Evolutionary conservation across 2,888 invertebrate species (phyloP).

Genomic region (Cheiracanthium punctorium): DNA sequence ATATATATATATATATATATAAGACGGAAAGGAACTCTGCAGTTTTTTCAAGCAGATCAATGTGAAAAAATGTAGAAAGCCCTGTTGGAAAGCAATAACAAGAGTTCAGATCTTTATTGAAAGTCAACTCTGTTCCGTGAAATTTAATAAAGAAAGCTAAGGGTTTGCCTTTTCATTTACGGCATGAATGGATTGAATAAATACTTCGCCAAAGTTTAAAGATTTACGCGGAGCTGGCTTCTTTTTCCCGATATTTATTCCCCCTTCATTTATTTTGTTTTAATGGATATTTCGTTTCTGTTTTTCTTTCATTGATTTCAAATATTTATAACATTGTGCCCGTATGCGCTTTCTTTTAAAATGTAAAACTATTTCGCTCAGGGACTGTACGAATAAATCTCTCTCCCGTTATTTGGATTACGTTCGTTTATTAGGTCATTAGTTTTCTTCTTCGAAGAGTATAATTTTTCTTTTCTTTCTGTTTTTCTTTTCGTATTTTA

Average conservation of each 20-base stretch:
- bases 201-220: constrained; percentile 65
- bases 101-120: constrained; percentile 65
- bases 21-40: constrained; percentile 16
- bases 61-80: constrained; percentile 43
- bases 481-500: background rate
- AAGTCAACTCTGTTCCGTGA: constrained; percentile 65
- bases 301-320: constrained; percentile 49
- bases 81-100: constrained; percentile 66
- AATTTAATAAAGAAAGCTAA: constrained; percentile 65
- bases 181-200: constrained; percentile 68
- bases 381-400: background rate
- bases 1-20: too few relatives aligned
- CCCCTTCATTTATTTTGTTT: constrained; percentile 63
- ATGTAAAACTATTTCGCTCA: constrained; percentile 30
- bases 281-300: constrained; percentile 59
- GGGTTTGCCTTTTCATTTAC: constrained; percentile 67
- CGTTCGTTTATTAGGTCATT: constrained; percentile 29
- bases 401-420: background rate
- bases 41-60: constrained; percentile 61
- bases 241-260: constrained; percentile 65
- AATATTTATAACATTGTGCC: constrained; percentile 49
- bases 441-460: constrained; percentile 1
- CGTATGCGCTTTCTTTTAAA: constrained; percentile 28
- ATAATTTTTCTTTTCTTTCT: background rate
- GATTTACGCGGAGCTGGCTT: constrained; percentile 47